Evolutionary conservation across 2,797 vertebrate genomes (phyloP).

Genomic region (Melanotaenia nigrans): DNA sequence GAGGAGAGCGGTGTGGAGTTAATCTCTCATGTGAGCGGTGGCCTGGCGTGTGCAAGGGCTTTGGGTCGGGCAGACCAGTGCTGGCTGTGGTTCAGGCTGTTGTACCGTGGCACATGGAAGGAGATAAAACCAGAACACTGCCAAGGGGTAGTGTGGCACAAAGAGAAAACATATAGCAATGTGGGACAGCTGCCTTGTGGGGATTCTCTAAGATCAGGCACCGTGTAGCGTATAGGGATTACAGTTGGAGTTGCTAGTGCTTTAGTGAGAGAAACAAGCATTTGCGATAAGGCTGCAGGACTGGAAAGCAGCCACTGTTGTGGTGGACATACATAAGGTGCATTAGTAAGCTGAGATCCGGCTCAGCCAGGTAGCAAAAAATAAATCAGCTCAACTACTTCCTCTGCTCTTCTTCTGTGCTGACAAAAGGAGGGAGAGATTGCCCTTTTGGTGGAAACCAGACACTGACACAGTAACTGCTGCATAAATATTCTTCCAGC

Average conservation of each 20-base stretch:
- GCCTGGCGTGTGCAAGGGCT: slow-evolving; percentile 47
- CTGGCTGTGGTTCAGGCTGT: slow-evolving; percentile 48
- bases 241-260: slow-evolving; percentile 38
- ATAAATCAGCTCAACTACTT: slow-evolving; percentile 45
- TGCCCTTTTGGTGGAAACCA: slow-evolving; percentile 49
- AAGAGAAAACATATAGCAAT: slow-evolving; percentile 58
- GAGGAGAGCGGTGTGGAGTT: slow-evolving; percentile 51
- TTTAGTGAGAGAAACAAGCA: slow-evolving; percentile 28
- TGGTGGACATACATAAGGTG: slow-evolving; percentile 36
- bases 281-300: slow-evolving; percentile 38
- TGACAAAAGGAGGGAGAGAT: slow-evolving; percentile 30
- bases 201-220: slow-evolving; percentile 53
- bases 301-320: slow-evolving; percentile 27
- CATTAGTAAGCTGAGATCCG: slow-evolving; percentile 33
- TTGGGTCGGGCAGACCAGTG: slow-evolving; percentile 42
- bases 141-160: slow-evolving; percentile 50
- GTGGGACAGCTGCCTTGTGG: slow-evolving; percentile 60
- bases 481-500: slow-evolving; percentile 61
- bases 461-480: slow-evolving; percentile 55
- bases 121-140: slow-evolving; percentile 59
- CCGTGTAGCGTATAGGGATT: slow-evolving; percentile 41
- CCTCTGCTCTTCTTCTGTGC: slow-evolving; percentile 39
- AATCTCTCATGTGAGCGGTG: slow-evolving; percentile 65
- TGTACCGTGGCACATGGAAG: slow-evolving; percentile 47
- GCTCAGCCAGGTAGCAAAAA: slow-evolving; percentile 36